Base-by-base conservation (phyloP, 2,113 vertebrate species). In the Vidua macroura region DNA sequence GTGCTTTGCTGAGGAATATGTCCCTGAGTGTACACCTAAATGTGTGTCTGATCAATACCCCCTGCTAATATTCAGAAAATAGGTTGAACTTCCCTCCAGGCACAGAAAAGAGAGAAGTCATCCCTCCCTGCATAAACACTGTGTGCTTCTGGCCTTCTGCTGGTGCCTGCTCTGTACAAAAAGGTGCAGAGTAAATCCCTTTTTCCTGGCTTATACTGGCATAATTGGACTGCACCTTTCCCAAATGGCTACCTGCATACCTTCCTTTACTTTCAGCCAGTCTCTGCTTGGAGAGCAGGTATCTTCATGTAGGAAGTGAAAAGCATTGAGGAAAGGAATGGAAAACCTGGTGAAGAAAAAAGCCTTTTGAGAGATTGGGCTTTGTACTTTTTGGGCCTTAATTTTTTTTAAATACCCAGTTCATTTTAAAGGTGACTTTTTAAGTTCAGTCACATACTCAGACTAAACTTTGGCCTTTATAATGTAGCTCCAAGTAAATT, bases 381-480 rank as follows among this genome's bases (percentile, higher is more conserved):
- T n/a, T 69, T 35, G 22, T 31, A 39, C 15, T 44, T 83, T 68
- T 77, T 58, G 72, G n/a, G 33, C 43, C 19, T 73, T 64, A 2
- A 4, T 33, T 74, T 94, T 80, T 95, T 25, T 8, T 49, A 86
- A 91, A 63, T 73, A 44, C 11, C 3, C 12, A 15, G 20, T 88
- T 93, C 10, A 19, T 91, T 93, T 95, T 82, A 86, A 81, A 85
- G 39, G 68, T 78, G 56, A 78, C 33, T 28, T 84, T 90, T 74
- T 72, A 48, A 74, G 15, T 90, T 92, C 48, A 83, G 43, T 23
- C 60, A 35, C 30, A 30, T 39, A 69, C 11, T 92, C 55, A 56
- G 44, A 49, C 44, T 74, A 49, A 83, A 83, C n/a, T 68, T 64
- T 77, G 67, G 19, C 63, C 39, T 86, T 83, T 72, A 28, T 60